Evolutionary conservation across 1,140 invertebrate genomes (phyloP), one percentile per base, ranked within the genome.

Genomic region (Dreissena rostriformis): DNA sequence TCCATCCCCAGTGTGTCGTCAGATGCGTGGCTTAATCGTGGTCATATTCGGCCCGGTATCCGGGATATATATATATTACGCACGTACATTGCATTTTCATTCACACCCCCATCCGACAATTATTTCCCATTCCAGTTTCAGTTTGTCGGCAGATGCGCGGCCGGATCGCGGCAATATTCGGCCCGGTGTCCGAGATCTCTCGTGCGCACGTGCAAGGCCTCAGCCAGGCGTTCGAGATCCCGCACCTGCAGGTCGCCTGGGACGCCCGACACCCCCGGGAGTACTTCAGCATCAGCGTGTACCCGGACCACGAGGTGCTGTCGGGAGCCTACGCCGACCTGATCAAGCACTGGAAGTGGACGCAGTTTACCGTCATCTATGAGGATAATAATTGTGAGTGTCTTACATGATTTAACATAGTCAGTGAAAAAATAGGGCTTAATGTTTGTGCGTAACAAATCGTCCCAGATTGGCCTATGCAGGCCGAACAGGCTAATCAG

Each of bases 181-280:
- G 97, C 2, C n/a, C n/a, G n/a, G n/a, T n/a, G n/a, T n/a, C n/a
- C n/a, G n/a, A n/a, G n/a, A n/a, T n/a, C n/a, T n/a, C n/a, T n/a
- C n/a, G n/a, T n/a, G 96, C 96, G 83, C 97, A 98, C 93, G 97
- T 98, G 15, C 97, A 98, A 94, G 97, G 97, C 77, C 98, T 98
- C 89, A 98, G 97, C 92, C 97, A 98, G 93, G 97, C 97, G 22
- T 97, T 98, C 96, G 97, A 98, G 94, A 96, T 98, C 89, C 98
- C 98, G 4, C 97, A 99, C 93, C 95, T 99, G 90, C 97, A 98
- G 94, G 98, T 97, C 75, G 95, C 97, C 80, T 98, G 97, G 97
- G 88, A 89, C 53, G 77, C 86, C 15, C 76, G 84, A 6, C 86
- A 87, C 28, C 86, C 82, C n/a, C 80, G 80, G 17, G 89, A 88